Base-by-base conservation (phyloP, 2,888 invertebrate genomes). In the Bibio marci region DNA sequence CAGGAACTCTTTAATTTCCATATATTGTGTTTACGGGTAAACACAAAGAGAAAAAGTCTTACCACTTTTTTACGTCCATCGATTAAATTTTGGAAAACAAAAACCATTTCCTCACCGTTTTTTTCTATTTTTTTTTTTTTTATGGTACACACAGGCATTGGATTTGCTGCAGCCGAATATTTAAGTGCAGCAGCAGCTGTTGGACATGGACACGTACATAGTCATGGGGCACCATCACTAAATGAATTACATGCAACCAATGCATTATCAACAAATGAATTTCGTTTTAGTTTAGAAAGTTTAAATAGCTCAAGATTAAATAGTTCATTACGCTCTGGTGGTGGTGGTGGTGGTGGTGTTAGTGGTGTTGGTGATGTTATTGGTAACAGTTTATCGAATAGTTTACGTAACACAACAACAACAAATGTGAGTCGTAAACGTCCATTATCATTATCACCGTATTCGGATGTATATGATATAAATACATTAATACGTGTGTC, bases 401-500 rank as follows among this genome's bases (percentile, higher is more conserved):
- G 27, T 34, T 39, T 34, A 30, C 33, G 33, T 2, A 25, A 26
- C 17, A 13, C 19, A 17, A 31, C 33, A 13, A 12, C 25, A 7
- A 7, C 26, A 14, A 28, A 17, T 15, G 76, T 74, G 22, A 79
- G 81, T 55, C 74, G 94, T 30, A 95, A 95, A 58, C 70, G 95
- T 45, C 91, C 94, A 0, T 71, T 94, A 2, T 92, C 92, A 41
- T 88, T 87, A 57, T 94, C 94, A 12, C 87, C 86, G 1, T 92
- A 94, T 59, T 91, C 92, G 1, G 94, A 94, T 49, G 87, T 88
- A 41, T 82, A 92, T 47, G 94, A 95, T 65, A 76, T 95, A 54
- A 91, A 91, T 54, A 90, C 91, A 39, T 83, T 95, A 70, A 94
- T 95, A 49, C 74, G 94, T 43, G 91, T 91, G 50, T 92, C 92